Evolutionary conservation across 2,113 vertebrate species (phyloP).

Genomic region (Hylia prasina): DNA sequence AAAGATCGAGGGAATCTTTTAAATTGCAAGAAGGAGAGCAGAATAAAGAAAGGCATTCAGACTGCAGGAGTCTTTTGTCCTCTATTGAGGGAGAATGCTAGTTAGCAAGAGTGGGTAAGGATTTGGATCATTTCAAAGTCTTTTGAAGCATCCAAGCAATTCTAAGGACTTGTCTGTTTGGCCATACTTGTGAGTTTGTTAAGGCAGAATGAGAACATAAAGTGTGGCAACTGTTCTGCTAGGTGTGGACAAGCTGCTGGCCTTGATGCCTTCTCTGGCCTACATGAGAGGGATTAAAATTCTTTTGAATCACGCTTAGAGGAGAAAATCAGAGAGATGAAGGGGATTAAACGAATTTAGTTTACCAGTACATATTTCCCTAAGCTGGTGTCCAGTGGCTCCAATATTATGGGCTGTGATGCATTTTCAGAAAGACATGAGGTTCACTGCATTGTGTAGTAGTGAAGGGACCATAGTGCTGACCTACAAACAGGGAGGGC

Average conservation of each 20-base stretch:
- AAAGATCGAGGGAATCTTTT: background rate
- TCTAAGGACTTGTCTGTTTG: background rate
- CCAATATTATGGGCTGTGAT: background rate
- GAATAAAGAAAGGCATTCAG: background rate
- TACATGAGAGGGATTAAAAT: constrained; percentile 34
- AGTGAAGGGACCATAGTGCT: rapidly evolving
- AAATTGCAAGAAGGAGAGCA: background rate
- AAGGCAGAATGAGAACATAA: background rate
- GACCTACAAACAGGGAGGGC: background rate
- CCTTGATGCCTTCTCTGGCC: background rate
- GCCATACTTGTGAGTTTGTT: background rate
- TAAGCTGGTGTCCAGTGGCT: background rate
- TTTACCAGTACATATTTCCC: constrained; percentile 6
- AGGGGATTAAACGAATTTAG: background rate
- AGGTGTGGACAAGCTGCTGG: background rate
- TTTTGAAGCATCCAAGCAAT: background rate
- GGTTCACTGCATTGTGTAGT: rapidly evolving
- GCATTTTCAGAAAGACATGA: background rate
- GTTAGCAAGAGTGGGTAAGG: background rate
- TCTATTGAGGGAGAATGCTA: background rate
- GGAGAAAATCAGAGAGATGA: constrained; percentile 5
- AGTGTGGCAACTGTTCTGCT: background rate
- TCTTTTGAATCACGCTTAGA: background rate
- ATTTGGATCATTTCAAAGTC: background rate
- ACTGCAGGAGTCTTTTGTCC: background rate